Evolutionary conservation across 2,797 vertebrate genomes (phyloP).

Genomic region (Sebastes reedi): DNA sequence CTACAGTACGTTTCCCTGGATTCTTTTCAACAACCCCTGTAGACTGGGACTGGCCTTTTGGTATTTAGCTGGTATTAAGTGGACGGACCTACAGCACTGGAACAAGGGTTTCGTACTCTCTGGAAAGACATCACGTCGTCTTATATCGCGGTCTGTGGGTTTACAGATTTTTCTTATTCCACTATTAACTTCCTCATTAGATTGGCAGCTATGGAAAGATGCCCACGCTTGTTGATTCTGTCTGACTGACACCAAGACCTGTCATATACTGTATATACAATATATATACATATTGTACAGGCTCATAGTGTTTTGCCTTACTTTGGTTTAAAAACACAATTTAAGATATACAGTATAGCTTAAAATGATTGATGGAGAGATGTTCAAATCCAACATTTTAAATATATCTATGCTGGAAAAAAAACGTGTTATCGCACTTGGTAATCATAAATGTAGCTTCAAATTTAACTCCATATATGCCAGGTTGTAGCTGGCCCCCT

Average conservation of each 20-base stretch:
- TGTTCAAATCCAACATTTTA: not conserved
- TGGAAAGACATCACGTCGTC: too few relatives aligned
- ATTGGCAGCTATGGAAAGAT: not conserved
- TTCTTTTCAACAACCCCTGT: too few relatives aligned
- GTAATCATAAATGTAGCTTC: not conserved
- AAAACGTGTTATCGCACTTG: not conserved
- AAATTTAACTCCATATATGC: not conserved
- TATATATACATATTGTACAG: not conserved
- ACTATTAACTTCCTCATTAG: not conserved
- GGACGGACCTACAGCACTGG: too few relatives aligned
- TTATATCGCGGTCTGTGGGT: too few relatives aligned
- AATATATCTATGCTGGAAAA: too few relatives aligned
- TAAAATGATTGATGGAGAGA: not conserved
- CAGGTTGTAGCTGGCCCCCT: not conserved
- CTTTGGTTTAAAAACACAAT: not conserved
- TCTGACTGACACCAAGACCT: not conserved
- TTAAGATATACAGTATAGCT: not conserved
- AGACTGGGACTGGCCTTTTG: too few relatives aligned
- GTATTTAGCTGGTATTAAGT: too few relatives aligned
- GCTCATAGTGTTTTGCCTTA: not conserved
- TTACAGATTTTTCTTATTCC: not conserved
- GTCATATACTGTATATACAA: not conserved
- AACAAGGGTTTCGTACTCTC: too few relatives aligned
- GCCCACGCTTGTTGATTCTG: not conserved
- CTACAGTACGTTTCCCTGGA: too few relatives aligned